These are phyloP conservation scores for Macroteleia sp. DNA, from an alignment of 2,888 invertebrate genomes.

Conservation along the genomic window DNA sequence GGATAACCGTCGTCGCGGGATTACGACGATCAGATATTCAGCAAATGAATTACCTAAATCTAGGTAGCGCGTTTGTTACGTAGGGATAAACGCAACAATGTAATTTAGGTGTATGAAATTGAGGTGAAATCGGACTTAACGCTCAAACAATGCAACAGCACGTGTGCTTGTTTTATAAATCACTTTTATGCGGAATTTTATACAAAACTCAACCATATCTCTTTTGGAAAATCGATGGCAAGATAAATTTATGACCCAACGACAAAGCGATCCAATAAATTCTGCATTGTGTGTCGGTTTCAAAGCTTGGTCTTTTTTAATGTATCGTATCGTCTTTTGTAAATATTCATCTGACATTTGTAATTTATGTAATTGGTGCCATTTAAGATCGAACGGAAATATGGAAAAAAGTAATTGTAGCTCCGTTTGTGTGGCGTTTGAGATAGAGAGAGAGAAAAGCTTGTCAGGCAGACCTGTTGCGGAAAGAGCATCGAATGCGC, in stretches of 20 bases:
- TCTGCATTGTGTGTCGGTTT: constrained; percentile 41
- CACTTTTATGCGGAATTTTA: constrained; percentile 54
- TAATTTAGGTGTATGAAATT: constrained; percentile 52
- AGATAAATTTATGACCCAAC: constrained; percentile 49
- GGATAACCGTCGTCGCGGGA: constrained; percentile 28
- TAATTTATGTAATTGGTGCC: constrained; percentile 59
- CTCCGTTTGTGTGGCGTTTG: constrained; percentile 45
- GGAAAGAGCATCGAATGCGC: constrained; percentile 56
- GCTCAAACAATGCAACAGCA: constrained; percentile 48
- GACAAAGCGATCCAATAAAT: constrained; percentile 60
- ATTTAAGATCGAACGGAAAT: constrained; percentile 38
- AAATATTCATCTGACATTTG: constrained; percentile 45
- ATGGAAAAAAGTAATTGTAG: constrained; percentile 47
- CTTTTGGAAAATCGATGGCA: constrained; percentile 49
- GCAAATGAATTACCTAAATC: constrained; percentile 45
- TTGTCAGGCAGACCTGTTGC: constrained; percentile 60
- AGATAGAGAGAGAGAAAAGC: constrained; percentile 47
- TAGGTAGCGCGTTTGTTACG: constrained; percentile 34
- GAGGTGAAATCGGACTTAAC: constrained; percentile 43
- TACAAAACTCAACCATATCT: constrained; percentile 48
- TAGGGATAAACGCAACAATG: constrained; percentile 45
- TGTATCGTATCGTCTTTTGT: constrained; percentile 37
- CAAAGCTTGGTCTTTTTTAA: constrained; percentile 36
- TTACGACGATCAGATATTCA: constrained; percentile 44
- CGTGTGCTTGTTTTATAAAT: constrained; percentile 49